These are phyloP conservation scores for Pachycephala philippinensis DNA, from an alignment of 2,113 vertebrate species.

Conservation along the genomic window DNA sequence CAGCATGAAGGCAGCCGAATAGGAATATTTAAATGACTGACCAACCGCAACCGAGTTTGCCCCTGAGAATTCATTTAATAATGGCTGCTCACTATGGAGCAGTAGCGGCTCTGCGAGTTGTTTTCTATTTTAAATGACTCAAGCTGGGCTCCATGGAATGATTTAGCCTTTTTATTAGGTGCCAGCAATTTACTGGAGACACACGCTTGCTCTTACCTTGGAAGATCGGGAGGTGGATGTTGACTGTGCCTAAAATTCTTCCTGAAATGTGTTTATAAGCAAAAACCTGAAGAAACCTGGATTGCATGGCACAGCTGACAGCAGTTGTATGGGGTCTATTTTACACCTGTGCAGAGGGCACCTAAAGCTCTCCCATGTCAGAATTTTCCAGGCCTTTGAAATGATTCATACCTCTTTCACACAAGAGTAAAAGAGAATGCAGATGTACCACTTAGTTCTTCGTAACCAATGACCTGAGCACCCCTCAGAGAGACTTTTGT, in stretches of 20 bases:
- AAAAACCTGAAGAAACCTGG: not conserved
- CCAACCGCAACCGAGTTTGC: slow-evolving; percentile 42
- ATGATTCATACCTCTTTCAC: not conserved
- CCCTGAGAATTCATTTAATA: slow-evolving; percentile 22
- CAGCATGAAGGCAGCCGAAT: slow-evolving; percentile 19
- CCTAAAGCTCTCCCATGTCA: fast-evolving
- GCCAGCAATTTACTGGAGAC: not conserved
- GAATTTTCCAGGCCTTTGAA: not conserved
- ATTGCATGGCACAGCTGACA: not conserved
- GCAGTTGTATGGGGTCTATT: not conserved
- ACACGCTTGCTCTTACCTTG: not conserved
- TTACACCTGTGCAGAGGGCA: not conserved
- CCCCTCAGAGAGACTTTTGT: not conserved
- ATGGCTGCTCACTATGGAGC: not conserved
- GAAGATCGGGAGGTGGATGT: not conserved
- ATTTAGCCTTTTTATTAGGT: not conserved
- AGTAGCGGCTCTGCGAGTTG: not conserved
- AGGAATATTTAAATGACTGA: slow-evolving; percentile 42
- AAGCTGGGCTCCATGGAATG: not conserved
- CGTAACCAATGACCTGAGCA: not conserved
- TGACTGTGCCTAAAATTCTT: not conserved
- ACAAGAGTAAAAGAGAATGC: not conserved
- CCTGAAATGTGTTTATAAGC: not conserved
- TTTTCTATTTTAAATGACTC: slow-evolving; percentile 12
- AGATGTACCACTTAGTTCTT: not conserved